A percentile compares a stretch with the other conserved stretches of the same genome.
Conservation (phyloP, 2,797 vertebrate species). For the Oophaga sylvatica region DNA sequence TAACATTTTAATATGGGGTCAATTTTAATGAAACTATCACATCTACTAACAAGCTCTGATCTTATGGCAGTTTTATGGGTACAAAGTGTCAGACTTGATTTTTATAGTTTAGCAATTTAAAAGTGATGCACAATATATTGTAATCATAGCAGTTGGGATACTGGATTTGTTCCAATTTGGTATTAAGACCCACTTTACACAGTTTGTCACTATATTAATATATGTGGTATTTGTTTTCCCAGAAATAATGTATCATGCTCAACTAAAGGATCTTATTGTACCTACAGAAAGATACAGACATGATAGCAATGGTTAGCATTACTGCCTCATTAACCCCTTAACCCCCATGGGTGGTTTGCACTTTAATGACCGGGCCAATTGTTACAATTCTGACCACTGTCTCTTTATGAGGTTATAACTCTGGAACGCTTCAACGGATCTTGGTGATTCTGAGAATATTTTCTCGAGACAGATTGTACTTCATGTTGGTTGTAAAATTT, state of each 20-base stretch:
- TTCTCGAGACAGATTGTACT: too few species aligned
- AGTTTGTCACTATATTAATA: not conserved
- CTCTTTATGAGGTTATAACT: too few species aligned
- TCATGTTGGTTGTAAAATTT: too few species aligned
- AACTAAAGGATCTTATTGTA: not conserved
- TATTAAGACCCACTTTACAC: not conserved
- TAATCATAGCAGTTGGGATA: not conserved
- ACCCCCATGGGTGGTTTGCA: too few species aligned
- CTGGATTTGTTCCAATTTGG: not conserved
- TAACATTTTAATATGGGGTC: constrained; percentile 24
- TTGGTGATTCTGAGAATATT: too few species aligned
- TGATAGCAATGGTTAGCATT: not conserved
- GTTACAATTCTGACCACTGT: too few species aligned
- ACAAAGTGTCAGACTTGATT: not conserved
- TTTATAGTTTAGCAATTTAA: constrained; percentile 3
- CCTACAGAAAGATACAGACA: not conserved
- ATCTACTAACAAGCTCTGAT: constrained; percentile 15
- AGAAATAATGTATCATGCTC: not conserved
- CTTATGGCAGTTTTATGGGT: not conserved
- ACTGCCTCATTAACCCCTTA: not conserved
- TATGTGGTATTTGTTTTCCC: not conserved
- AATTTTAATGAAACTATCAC: not conserved
- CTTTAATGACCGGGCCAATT: too few species aligned
- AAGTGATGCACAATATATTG: not conserved
- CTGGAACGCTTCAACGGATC: too few species aligned